Percentiles rank a stretch among this genome's conserved stretches.
Conservation (phyloP, 2,113 vertebrate genomes). For the Recurvirostra avosetta region DNA sequence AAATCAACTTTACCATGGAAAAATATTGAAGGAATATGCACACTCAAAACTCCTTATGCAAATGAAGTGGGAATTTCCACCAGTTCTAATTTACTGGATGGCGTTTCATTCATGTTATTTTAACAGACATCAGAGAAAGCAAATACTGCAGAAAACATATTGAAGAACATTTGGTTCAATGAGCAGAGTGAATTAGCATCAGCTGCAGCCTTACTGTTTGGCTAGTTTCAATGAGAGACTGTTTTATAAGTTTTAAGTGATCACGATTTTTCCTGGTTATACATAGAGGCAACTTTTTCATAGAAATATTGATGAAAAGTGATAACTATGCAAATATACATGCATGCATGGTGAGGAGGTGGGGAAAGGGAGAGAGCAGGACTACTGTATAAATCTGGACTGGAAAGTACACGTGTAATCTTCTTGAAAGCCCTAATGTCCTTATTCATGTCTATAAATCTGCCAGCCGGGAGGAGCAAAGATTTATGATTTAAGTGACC, state of each 20-base stretch:
- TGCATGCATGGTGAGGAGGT: background rate
- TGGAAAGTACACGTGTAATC: background rate
- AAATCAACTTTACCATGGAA: background rate
- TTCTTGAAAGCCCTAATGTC: background rate
- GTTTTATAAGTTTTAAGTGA: background rate
- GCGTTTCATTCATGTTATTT: background rate
- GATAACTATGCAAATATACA: background rate
- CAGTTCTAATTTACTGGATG: background rate
- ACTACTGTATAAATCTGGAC: background rate
- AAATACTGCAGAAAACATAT: constrained; percentile 12
- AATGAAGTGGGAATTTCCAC: constrained; percentile 6
- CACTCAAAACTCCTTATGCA: background rate
- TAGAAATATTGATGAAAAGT: background rate
- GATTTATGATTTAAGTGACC: background rate
- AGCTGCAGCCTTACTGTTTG: background rate
- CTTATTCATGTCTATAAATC: background rate
- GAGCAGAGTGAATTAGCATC: background rate
- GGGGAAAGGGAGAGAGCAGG: background rate
- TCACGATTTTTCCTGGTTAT: background rate
- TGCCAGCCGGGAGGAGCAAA: background rate
- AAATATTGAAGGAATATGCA: background rate
- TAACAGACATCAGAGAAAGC: background rate
- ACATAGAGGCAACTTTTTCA: background rate
- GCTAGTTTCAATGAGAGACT: background rate
- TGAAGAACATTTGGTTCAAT: constrained; percentile 17